A percentile compares a stretch with the other conserved stretches of the same genome.
Evolutionary conservation across 37 sponge, comb jelly and placozoan species (phyloP).

Genomic region (Agelas oroides): DNA sequence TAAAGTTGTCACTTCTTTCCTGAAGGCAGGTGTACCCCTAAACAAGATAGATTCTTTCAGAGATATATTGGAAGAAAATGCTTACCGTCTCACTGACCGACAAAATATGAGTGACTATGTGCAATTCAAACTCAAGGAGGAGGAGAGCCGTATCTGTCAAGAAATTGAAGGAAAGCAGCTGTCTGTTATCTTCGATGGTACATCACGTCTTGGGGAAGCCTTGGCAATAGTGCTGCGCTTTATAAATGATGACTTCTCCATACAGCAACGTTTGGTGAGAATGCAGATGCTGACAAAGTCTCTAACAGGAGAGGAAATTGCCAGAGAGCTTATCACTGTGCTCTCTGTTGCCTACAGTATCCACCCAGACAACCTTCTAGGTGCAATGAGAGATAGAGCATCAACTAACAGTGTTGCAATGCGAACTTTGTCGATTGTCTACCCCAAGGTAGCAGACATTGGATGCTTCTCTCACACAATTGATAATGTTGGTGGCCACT

Average conservation of each 20-base stretch:
- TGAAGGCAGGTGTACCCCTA: conserved; percentile 44
- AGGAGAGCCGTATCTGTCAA: neutral
- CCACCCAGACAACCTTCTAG: neutral
- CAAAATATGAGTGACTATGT: conserved; percentile 28
- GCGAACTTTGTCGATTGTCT: conserved; percentile 2
- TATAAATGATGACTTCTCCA: neutral
- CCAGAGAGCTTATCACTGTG: conserved; percentile 4
- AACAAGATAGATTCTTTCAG: conserved; percentile 26
- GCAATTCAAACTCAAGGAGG: conserved; percentile 23
- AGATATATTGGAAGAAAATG: conserved; percentile 48
- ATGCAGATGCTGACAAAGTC: conserved; percentile 19
- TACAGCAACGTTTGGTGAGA: neutral
- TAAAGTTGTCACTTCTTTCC: conserved; percentile 27
- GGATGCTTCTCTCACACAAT: conserved; percentile 56
- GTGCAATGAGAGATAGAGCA: conserved; percentile 13
- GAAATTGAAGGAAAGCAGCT: conserved; percentile 23
- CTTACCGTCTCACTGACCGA: conserved; percentile 17
- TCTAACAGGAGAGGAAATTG: conserved; percentile 23
- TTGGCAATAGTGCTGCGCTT: neutral
- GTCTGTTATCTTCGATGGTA: conserved; percentile 53
- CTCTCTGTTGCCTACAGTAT: conserved; percentile 1
- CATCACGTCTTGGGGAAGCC: conserved; percentile 35
- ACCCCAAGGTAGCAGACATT: conserved; percentile 8
- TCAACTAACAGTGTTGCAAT: conserved; percentile 25
- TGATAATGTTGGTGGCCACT: conserved; percentile 51